phyloP scores from a whole-genome alignment of 2,888 invertebrate genomes.

The Trilocha varians region DNA sequence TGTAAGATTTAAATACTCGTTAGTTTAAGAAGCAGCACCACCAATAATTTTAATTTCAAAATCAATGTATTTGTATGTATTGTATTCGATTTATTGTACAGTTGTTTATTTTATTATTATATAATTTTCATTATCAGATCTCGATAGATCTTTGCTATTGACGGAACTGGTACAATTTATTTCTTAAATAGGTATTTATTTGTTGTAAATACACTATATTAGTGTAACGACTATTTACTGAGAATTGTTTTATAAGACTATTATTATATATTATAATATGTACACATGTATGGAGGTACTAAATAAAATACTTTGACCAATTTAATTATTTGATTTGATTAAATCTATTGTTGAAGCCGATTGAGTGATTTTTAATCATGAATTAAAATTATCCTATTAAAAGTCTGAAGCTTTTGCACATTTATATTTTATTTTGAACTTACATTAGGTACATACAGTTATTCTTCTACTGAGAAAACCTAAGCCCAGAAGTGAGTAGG shows the following conservation, averaged over 20 bases:
- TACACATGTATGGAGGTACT: conserved; percentile 46
- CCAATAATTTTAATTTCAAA: conserved; percentile 28
- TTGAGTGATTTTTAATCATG: too few species aligned
- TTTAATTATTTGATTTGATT: conserved; percentile 13
- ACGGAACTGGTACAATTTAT: neutral
- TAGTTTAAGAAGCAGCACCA: conserved; percentile 37
- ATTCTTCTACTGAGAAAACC: too few species aligned
- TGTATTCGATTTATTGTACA: neutral
- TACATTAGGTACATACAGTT: too few species aligned
- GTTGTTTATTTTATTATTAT: neutral
- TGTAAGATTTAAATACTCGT: conserved; percentile 61
- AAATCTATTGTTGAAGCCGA: too few species aligned
- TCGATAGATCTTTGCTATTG: neutral
- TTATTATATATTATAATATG: conserved; percentile 37
- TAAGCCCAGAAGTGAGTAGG: too few species aligned
- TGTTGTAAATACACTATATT: conserved; percentile 65
- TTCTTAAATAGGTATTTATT: conserved; percentile 33
- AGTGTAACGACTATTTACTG: conserved; percentile 57
- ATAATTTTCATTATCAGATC: neutral
- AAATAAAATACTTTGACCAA: conserved; percentile 25
- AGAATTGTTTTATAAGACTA: conserved; percentile 33
- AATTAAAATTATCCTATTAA: too few species aligned
- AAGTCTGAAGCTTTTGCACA: too few species aligned
- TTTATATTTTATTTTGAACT: too few species aligned
- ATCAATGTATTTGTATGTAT: neutral